Evolutionary conservation across 1,140 invertebrate genomes (phyloP).

Genomic region (Danaus melanippus): DNA sequence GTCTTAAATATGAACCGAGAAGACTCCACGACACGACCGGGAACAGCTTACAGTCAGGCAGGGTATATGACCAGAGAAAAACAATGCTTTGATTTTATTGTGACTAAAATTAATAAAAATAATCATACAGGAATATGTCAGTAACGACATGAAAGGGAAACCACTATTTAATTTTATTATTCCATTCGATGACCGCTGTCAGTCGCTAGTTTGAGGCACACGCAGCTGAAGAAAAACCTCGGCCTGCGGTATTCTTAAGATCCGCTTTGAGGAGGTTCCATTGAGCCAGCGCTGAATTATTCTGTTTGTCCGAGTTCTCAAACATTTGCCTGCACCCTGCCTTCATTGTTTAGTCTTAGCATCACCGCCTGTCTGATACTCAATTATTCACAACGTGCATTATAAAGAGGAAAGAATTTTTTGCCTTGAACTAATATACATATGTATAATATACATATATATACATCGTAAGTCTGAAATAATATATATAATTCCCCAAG

Average conservation of each 20-base stretch:
- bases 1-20: constrained; percentile 52
- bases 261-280: constrained; percentile 44
- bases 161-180: too few species aligned
- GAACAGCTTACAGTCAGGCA: background rate
- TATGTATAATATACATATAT: too few species aligned
- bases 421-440: too few species aligned
- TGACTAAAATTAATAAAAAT: too few species aligned
- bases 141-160: too few species aligned
- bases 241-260: constrained; percentile 33
- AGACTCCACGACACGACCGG: background rate
- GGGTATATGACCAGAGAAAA: too few species aligned
- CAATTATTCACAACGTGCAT: too few species aligned
- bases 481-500: constrained; percentile 18
- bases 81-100: too few species aligned
- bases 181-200: background rate
- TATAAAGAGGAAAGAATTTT: too few species aligned
- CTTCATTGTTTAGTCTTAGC: constrained; percentile 31
- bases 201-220: constrained; percentile 12
- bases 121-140: too few species aligned
- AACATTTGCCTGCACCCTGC: constrained; percentile 33
- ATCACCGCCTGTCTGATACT: constrained; percentile 3
- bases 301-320: constrained; percentile 61
- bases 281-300: constrained; percentile 55
- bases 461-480: too few species aligned
- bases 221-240: constrained; percentile 43